A percentile compares a stretch with the other conserved stretches of the same genome.
Conservation (phyloP, 2,113 vertebrate species). For the Atlantisia rogersi region DNA sequence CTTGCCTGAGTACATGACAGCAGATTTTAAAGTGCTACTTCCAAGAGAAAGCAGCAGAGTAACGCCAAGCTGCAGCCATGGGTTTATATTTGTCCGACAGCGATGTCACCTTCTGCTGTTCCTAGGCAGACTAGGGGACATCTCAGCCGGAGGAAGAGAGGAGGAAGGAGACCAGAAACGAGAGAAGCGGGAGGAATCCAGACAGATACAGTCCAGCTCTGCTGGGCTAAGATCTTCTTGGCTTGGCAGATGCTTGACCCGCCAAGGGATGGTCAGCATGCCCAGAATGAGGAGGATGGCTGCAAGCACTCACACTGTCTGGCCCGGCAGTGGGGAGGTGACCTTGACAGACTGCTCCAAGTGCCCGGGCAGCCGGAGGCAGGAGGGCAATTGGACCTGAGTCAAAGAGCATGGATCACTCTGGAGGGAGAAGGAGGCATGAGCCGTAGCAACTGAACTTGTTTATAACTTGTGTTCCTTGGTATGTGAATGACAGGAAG, state of each 20-base stretch:
- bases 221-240: slow-evolving; percentile 30
- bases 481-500: slow-evolving; percentile 20
- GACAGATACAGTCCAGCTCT: slow-evolving; percentile 3
- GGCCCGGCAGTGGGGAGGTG: neutral
- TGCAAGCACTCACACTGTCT: slow-evolving; percentile 25
- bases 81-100: neutral
- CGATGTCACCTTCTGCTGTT: slow-evolving; percentile 8
- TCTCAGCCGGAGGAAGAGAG: neutral
- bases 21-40: neutral
- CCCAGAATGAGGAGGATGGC: slow-evolving; percentile 2
- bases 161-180: slow-evolving; percentile 34
- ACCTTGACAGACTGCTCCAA: slow-evolving; percentile 57
- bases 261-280: slow-evolving; percentile 32
- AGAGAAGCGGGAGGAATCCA: slow-evolving; percentile 39
- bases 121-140: slow-evolving; percentile 29
- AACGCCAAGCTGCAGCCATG: neutral
- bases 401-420: slow-evolving; percentile 21
- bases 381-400: neutral
- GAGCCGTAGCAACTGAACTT: slow-evolving; percentile 44
- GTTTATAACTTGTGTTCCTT: slow-evolving; percentile 48
- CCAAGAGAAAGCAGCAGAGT: neutral
- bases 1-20: neutral
- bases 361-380: slow-evolving; percentile 6
- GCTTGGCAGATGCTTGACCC: neutral
- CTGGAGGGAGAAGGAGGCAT: slow-evolving; percentile 3